Base-by-base conservation (phyloP, 2,113 vertebrate species). In the Psophia crepitans region DNA sequence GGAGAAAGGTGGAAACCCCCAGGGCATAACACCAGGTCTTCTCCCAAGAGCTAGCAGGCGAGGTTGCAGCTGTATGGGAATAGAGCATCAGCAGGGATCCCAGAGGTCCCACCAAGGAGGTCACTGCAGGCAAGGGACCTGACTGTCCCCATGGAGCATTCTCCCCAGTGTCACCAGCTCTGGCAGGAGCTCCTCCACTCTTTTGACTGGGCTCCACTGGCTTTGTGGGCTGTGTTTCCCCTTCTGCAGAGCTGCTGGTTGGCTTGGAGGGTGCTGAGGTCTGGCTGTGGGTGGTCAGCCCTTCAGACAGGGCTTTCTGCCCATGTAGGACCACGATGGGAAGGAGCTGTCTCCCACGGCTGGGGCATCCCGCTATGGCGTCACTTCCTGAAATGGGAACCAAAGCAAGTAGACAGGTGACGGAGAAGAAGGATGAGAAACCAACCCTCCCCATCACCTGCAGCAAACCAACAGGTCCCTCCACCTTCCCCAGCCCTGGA, bases 271-370 rank as follows among this genome's bases (percentile, higher is more conserved):
- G 32, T 1, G 33, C 5, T 37, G 44, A 56, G 63, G 27, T 57
- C 28, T 53, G 63, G 23, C 3, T 9, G 13, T 28, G 19, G 44
- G 14, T 21, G 32, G 11, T 68, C 76, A 89, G 27, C 8, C 14
- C 70, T 32, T n/a, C 2, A 1, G 17, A 12, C 30, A 54, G 43
- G 37, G 65, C 24, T 83, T 88, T 79, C 32, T 23, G 32, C 14
- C 48, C 37, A 16, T 0, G 1, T 4, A 7, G 65, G 24, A 26
- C 58, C 5, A 0, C 3, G 37, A 4, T 0, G 1, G 60, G 49
- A 82, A 64, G 58, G 54, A 48, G n/a, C 4, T 5, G 41, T 11
- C 3, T 44, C 8, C 18, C 4, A 4, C 0, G 1, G 26, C 13
- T 0, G 2, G 35, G 12, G 11, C 22, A 68, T 68, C 43, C 23